Conservation (phyloP, 1,140 invertebrate genomes). For the Scaptomyza montana region DNA sequence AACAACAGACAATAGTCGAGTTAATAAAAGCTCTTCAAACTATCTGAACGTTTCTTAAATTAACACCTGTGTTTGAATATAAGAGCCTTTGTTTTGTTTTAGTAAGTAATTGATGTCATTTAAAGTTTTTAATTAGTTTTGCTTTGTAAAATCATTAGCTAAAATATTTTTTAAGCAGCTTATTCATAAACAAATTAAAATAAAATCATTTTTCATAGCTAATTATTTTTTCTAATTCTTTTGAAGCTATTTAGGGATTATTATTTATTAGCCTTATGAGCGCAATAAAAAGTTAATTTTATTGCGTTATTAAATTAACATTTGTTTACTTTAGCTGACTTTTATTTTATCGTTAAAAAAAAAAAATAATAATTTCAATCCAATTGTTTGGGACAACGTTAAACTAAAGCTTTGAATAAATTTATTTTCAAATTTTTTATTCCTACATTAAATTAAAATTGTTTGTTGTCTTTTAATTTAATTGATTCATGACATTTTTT, state of each 20-base stretch:
- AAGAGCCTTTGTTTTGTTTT: too few species aligned
- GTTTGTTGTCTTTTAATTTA: neutral
- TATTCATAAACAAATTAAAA: neutral
- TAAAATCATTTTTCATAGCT: neutral
- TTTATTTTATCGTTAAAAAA: neutral
- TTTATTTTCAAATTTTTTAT: too few species aligned
- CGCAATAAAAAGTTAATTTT: neutral
- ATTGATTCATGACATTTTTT: neutral
- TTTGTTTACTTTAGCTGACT: neutral
- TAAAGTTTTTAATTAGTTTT: too few species aligned
- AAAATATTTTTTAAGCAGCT: neutral
- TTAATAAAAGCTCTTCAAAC: conserved; percentile 45
- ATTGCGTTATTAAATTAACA: neutral
- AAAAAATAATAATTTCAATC: too few species aligned
- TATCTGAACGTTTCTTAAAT: conserved; percentile 13
- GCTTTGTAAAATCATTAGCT: too few species aligned
- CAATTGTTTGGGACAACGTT: too few species aligned
- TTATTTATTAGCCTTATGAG: neutral
- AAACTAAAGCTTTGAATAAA: too few species aligned
- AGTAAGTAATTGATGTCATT: too few species aligned
- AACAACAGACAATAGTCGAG: conserved; percentile 4
- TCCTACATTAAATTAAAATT: neutral
- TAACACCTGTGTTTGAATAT: neutral
- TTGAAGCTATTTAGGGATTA: neutral
- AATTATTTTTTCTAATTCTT: neutral